Evolutionary conservation across 1,140 invertebrate genomes (phyloP).

Genomic region (Calliphora vicina): DNA sequence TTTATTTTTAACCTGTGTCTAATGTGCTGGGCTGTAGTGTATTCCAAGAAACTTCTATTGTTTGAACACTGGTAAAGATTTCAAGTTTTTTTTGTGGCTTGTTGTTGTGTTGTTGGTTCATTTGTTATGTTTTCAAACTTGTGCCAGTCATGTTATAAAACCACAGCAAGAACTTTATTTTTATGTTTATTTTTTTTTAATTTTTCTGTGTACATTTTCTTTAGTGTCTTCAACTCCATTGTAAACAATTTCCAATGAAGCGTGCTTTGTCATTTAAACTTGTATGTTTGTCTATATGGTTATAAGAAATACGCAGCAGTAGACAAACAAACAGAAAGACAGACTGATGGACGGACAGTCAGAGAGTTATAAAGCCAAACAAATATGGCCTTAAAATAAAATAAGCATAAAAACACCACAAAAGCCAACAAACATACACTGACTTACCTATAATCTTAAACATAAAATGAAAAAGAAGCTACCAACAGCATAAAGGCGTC

Average conservation of each 20-base stretch:
- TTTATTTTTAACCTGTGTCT: too few relatives aligned
- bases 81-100: background rate
- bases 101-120: background rate
- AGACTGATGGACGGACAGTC: background rate
- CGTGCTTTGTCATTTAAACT: constrained; percentile 25
- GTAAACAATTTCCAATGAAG: constrained; percentile 33
- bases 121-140: background rate
- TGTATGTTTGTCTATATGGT: background rate
- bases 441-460: too few relatives aligned
- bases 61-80: background rate
- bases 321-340: background rate
- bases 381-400: constrained; percentile 15
- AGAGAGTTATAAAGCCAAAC: background rate
- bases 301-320: too few relatives aligned
- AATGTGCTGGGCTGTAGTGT: background rate
- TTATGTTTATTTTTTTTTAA: background rate
- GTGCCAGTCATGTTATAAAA: constrained; percentile 9
- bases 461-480: background rate
- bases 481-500: background rate
- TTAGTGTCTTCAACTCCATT: constrained; percentile 13
- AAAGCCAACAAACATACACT: background rate
- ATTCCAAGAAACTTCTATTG: background rate
- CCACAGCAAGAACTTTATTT: background rate
- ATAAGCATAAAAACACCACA: background rate
- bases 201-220: background rate